phyloP scores from a whole-genome alignment of 1,140 invertebrate species.

The Anagrus nilaparvatae region DNA sequence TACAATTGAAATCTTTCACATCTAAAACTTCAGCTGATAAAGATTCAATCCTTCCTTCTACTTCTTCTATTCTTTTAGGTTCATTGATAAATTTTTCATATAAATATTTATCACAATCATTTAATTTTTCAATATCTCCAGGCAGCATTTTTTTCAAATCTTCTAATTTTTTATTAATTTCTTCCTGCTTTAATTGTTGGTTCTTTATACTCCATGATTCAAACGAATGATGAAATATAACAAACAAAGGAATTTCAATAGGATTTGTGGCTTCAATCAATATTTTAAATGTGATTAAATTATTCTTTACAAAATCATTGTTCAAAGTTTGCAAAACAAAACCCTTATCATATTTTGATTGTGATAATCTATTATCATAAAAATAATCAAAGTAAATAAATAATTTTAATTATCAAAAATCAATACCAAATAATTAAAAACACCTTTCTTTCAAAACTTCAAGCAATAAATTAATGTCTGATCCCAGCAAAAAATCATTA shows the following conservation, averaged over 20 bases:
- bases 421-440: not conserved
- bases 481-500: too few species aligned
- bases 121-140: too few species aligned
- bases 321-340: constrained; percentile 27
- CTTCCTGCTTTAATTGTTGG: too few species aligned
- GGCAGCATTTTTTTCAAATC: too few species aligned
- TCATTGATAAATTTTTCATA: too few species aligned
- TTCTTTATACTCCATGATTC: constrained; percentile 10
- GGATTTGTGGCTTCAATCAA: constrained; percentile 20
- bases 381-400: constrained; percentile 1
- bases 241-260: constrained; percentile 20
- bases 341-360: constrained; percentile 20
- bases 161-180: too few species aligned
- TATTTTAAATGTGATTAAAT: constrained; percentile 10
- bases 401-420: constrained; percentile 1
- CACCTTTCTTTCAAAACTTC: constrained; percentile 22
- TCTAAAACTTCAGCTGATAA: too few species aligned
- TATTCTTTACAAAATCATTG: constrained; percentile 21
- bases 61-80: too few species aligned
- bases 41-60: too few species aligned
- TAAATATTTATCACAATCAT: too few species aligned
- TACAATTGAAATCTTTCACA: too few species aligned
- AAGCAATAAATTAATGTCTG: constrained; percentile 13
- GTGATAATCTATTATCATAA: constrained; percentile 19
- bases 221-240: constrained; percentile 26